These are phyloP conservation scores for Bedellia somnulentella DNA, from an alignment of 2,888 invertebrate genomes.

Conservation along the genomic window DNA sequence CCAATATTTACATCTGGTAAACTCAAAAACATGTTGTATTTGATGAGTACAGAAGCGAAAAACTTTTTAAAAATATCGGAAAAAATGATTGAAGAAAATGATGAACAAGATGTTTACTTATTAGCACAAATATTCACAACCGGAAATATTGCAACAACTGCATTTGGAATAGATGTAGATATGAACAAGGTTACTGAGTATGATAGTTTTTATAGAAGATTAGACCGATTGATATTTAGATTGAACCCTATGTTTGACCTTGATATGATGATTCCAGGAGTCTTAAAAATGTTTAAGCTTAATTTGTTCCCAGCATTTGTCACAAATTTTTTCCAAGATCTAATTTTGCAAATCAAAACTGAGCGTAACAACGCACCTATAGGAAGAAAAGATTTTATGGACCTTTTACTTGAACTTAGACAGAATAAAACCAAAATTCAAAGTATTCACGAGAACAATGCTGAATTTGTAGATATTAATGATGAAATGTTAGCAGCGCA, in stretches of 20 bases:
- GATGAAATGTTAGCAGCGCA: constrained; percentile 30
- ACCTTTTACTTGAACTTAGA: constrained; percentile 9
- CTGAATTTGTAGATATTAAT: constrained; percentile 21
- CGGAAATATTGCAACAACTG: background rate
- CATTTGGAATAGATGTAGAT: background rate
- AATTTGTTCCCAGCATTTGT: background rate
- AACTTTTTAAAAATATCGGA: background rate
- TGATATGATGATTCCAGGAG: background rate
- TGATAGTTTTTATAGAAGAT: background rate
- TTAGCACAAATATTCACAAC: background rate
- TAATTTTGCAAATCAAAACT: constrained; percentile 6
- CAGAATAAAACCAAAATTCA: constrained; percentile 3
- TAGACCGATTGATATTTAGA: background rate
- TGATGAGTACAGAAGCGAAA: background rate
- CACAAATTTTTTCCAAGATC: constrained; percentile 9
- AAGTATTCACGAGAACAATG: constrained; percentile 4
- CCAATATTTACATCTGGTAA: constrained; percentile 3
- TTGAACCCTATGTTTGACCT: background rate
- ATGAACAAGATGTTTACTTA: background rate
- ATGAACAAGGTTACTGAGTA: background rate
- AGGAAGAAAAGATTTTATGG: constrained; percentile 10
- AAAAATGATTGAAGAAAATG: background rate
- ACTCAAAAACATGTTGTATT: constrained; percentile 3
- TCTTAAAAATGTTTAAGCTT: background rate
- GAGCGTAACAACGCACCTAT: constrained; percentile 6